Conservation (phyloP, 2,113 vertebrate species). For the Planiliza haematocheilus region DNA sequence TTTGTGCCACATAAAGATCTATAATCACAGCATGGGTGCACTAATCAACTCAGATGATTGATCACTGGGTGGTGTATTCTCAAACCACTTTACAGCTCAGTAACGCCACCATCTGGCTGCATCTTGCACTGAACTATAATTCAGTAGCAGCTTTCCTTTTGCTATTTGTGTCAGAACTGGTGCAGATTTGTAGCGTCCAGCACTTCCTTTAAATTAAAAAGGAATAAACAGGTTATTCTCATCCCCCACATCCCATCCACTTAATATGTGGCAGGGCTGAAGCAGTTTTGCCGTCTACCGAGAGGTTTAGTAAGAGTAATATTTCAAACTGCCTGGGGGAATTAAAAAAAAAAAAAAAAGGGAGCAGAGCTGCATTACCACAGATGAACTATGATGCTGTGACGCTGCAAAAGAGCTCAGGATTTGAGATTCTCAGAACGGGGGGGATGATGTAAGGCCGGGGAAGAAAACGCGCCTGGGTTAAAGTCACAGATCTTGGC, state of each 20-base stretch:
- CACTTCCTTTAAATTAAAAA: too few species aligned
- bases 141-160: too few species aligned
- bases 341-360: conserved; percentile 16
- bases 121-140: conserved; percentile 1
- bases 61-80: conserved; percentile 13
- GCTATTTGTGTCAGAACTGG: too few species aligned
- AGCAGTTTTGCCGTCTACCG: too few species aligned
- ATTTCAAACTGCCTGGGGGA: neutral
- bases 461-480: too few species aligned
- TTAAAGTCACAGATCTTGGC: too few species aligned
- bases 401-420: neutral
- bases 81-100: neutral
- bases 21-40: too few species aligned
- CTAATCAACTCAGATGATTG: neutral
- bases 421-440: neutral
- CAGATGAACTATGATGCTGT: neutral
- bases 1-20: too few species aligned
- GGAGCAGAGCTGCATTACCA: conserved; percentile 1
- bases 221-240: too few species aligned
- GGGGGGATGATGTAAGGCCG: neutral
- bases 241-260: too few species aligned
- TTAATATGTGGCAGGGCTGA: too few species aligned
- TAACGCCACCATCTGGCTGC: conserved; percentile 45
- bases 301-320: neutral
- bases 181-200: neutral